Conservation (phyloP, 2,113 vertebrate species). For the Sialia sialis region DNA sequence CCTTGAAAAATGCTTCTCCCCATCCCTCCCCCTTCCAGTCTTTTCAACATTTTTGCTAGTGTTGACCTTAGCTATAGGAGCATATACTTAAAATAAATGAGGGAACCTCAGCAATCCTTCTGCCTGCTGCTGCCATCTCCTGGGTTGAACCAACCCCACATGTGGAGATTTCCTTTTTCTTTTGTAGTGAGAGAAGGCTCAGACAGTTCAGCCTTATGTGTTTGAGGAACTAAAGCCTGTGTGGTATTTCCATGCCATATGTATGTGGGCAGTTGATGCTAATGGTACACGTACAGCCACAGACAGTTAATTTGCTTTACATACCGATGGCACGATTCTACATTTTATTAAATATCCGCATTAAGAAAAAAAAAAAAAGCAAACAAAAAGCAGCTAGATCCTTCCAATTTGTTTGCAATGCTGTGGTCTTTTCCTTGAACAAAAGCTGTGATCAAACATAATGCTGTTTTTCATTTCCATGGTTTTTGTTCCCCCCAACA, state of each 20-base stretch:
- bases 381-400: neutral
- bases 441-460: neutral
- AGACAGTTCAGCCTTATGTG: neutral
- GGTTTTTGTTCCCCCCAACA: neutral
- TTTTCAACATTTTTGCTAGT: neutral
- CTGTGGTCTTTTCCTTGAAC: neutral
- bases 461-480: neutral
- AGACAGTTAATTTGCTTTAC: neutral
- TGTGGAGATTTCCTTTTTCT: neutral
- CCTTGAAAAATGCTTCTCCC: neutral
- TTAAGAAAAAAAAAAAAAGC: neutral
- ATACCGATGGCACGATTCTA: neutral
- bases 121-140: constrained; percentile 35
- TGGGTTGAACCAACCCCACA: neutral
- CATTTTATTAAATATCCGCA: neutral
- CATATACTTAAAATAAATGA: neutral
- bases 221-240: neutral
- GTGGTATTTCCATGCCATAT: neutral
- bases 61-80: neutral
- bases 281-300: neutral
- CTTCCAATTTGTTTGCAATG: neutral
- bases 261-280: constrained; percentile 6
- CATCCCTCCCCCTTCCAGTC: neutral
- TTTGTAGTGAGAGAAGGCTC: neutral
- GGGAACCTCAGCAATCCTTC: neutral